Evolutionary conservation across 2,797 vertebrate species (phyloP), one percentile per base, ranked within the genome.

Genomic region (Danio albolineatus): DNA sequence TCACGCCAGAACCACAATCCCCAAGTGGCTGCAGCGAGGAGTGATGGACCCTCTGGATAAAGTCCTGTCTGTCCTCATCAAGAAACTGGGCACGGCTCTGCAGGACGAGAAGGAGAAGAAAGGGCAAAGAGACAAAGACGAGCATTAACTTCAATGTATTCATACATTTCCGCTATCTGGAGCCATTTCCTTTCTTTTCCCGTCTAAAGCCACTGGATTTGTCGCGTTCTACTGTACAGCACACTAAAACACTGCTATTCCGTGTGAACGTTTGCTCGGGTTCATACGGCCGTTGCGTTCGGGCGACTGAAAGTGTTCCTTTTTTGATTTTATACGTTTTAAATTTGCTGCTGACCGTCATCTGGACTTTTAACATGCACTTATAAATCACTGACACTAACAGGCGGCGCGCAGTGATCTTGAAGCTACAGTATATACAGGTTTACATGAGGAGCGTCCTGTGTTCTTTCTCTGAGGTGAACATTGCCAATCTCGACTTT

Each of bases 1-100:
- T 89, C 98, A 99, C 14, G 98, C 98, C 80, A 95, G 98, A 91
- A 99, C 98, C 46, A 99, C 98, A 3, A 99, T 99, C 87, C 98
- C 98, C n/a, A 99, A 99, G 89, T 99, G 98, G 98, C 95, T 99
- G 85, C 98, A 99, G 89, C 94, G 98, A 19, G 98, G 98, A 0
- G 97, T 99, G 83, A 99, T 99, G 98, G 98, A 99, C 89, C 98
- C 98, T 0, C 86, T 99, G 88, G 98, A 99, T 90, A 99, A 99
- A 85, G 98, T 99, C 67, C 89, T 99, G 78, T 99, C 98, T 0
- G 96, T 99, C 77, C 96, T 99, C 38, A 98, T 99, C 76, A 99
- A 98, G 91, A 99, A 98, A 88, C 95, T 99, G 0, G 98, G 97
- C 79, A 96, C 95, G 5, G 96, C 97, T 54, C 92, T 99, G 82